These are phyloP conservation scores for Chrysomela aeneicollis DNA, from an alignment of 2,888 invertebrate species.

Conservation along the genomic window DNA sequence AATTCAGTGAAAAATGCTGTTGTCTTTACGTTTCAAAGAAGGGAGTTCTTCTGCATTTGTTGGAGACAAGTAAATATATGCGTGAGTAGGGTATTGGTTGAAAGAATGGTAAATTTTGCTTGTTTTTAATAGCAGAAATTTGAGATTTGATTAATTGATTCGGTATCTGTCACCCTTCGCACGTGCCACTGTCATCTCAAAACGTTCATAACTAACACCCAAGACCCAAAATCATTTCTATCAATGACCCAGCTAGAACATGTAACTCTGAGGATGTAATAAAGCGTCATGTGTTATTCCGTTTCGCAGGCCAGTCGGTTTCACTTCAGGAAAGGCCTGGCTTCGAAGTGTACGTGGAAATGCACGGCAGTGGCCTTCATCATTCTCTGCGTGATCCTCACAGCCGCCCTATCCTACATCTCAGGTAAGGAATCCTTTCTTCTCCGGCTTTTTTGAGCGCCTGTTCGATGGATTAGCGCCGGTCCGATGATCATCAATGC, in stretches of 20 bases:
- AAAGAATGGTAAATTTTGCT: no score
- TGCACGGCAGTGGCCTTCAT: constrained; percentile 90
- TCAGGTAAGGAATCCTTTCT: constrained; percentile 70
- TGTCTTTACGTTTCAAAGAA: no score
- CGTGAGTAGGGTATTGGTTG: no score
- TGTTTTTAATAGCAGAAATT: no score
- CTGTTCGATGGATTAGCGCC: constrained; percentile 22
- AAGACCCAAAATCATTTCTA: background rate
- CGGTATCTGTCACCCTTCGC: no score
- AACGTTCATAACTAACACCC: no score
- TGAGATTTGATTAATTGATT: no score
- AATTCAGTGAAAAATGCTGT: no score
- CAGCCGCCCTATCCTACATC: constrained; percentile 85
- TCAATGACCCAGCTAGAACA: background rate
- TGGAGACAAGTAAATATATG: no score
- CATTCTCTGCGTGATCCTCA: constrained; percentile 81
- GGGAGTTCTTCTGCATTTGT: no score
- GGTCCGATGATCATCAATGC: constrained; percentile 25
- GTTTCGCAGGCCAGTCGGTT: constrained; percentile 72
- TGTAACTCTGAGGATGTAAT: background rate
- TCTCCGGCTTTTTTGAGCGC: background rate
- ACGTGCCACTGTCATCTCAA: no score
- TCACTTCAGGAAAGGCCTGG: constrained; percentile 87
- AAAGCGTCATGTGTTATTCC: background rate
- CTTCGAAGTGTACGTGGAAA: constrained; percentile 90